Percentiles rank a stretch among this genome's conserved stretches.
Conservation (phyloP, 2,888 invertebrate species). For the Hirtodrosophila histrioides region DNA sequence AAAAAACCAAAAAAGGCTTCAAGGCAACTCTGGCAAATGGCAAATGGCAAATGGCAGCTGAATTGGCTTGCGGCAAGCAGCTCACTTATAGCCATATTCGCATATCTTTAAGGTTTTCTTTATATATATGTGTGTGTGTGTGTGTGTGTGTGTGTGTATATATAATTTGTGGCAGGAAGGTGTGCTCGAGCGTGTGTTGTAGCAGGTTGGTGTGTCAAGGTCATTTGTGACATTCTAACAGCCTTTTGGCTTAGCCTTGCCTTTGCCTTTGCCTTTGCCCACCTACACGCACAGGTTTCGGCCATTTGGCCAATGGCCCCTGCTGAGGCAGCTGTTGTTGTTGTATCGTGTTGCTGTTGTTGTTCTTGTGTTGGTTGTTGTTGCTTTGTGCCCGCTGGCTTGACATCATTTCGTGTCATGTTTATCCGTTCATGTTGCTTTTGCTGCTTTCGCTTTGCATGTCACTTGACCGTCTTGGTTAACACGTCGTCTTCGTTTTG, state of each 20-base stretch:
- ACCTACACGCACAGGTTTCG: constrained; percentile 26
- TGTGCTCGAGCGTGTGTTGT: constrained; percentile 43
- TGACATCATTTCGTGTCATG: constrained; percentile 71
- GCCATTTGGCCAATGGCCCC: constrained; percentile 56
- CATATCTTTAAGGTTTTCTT: constrained; percentile 42
- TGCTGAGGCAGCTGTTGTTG: constrained; percentile 37
- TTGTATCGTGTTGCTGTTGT: constrained; percentile 23
- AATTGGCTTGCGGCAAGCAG: constrained; percentile 6
- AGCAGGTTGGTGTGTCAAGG: constrained; percentile 68
- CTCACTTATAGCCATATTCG: constrained; percentile 37
- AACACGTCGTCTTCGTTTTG: constrained; percentile 43
- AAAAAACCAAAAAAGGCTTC: constrained; percentile 45
- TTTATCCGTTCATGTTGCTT: constrained; percentile 50
- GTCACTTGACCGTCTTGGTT: constrained; percentile 63
- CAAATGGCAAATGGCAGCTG: constrained; percentile 36
- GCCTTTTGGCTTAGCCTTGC: constrained; percentile 56
- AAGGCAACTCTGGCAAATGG: constrained; percentile 38
- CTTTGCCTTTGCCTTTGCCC: constrained; percentile 36
- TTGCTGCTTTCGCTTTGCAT: constrained; percentile 63
- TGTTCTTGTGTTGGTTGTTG: constrained; percentile 16
- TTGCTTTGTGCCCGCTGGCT: constrained; percentile 62
- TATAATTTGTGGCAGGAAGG: constrained; percentile 59
- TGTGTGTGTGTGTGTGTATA: too few relatives aligned
- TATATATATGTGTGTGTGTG: too few relatives aligned
- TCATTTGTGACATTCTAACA: constrained; percentile 72